phyloP scores from a whole-genome alignment of 1,140 invertebrate species.

The Zeugodacus cucurbitae region DNA sequence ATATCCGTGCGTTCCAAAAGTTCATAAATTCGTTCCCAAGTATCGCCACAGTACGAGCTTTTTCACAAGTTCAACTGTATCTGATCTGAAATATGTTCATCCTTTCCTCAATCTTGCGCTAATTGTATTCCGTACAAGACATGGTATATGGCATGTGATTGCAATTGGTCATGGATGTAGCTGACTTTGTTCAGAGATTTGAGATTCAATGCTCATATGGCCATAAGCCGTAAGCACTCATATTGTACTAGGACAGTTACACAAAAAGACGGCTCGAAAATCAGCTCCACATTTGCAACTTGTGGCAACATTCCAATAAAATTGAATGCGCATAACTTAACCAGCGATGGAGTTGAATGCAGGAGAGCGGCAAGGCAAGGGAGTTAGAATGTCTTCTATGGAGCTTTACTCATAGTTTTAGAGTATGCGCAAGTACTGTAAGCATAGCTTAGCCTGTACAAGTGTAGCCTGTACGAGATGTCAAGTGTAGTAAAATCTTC shows the following conservation, averaged over 20 bases:
- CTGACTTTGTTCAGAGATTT: not conserved
- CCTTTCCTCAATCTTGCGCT: not conserved
- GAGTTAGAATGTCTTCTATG: not conserved
- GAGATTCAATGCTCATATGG: not conserved
- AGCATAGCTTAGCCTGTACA: not conserved
- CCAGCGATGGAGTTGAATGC: not conserved
- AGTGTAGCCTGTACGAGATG: not conserved
- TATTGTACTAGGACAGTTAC: not conserved
- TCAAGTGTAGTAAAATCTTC: not conserved
- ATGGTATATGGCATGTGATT: not conserved
- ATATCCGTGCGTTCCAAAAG: too few relatives aligned
- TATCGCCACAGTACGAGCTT: too few relatives aligned
- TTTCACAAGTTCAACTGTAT: too few relatives aligned
- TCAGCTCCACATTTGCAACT: not conserved
- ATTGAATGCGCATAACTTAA: conserved; percentile 30
- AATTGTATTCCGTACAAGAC: not conserved
- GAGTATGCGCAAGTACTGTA: not conserved
- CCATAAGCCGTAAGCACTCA: not conserved
- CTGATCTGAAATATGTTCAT: not conserved
- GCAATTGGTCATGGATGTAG: not conserved
- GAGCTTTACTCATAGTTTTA: not conserved
- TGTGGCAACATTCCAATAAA: conserved; percentile 20
- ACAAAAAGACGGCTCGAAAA: not conserved
- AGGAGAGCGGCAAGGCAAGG: not conserved
- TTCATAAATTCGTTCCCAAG: too few relatives aligned